phyloP scores from a whole-genome alignment of 2,113 vertebrate species.

The Elephas maximus region DNA sequence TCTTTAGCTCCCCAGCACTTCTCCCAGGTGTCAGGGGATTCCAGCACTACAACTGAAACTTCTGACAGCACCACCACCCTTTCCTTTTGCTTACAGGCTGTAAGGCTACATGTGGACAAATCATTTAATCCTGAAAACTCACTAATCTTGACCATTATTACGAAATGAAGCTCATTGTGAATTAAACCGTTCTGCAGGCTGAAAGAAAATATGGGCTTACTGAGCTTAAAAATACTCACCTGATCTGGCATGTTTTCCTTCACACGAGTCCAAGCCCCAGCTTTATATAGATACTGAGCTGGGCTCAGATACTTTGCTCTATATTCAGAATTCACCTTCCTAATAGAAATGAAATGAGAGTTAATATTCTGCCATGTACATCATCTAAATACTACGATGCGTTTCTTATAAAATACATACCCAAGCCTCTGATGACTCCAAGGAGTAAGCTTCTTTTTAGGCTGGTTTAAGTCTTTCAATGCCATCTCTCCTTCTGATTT shows the following conservation, averaged over 20 bases:
- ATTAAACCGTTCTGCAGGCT: neutral
- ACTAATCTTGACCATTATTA: neutral
- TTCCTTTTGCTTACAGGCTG: neutral
- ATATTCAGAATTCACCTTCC: constrained; percentile 93
- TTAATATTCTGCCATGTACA: constrained; percentile 60
- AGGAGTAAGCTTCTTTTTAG: constrained; percentile 81
- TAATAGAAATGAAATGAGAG: constrained; percentile 81
- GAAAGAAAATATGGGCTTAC: constrained; percentile 44
- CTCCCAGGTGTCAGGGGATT: neutral
- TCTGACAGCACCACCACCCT: neutral
- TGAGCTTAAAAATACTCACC: constrained; percentile 82
- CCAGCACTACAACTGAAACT: neutral
- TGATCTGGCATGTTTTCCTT: constrained; percentile 86
- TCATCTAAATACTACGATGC: constrained; percentile 69
- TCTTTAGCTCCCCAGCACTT: neutral
- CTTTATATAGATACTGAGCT: constrained; percentile 91
- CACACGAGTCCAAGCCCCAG: constrained; percentile 89
- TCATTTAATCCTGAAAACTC: neutral
- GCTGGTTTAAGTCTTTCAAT: constrained; percentile 86
- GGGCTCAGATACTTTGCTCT: constrained; percentile 93
- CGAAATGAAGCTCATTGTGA: neutral
- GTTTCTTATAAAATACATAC: constrained; percentile 86
- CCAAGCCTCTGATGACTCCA: constrained; percentile 87
- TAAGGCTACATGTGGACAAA: neutral
- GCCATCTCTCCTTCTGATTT: constrained; percentile 86